phyloP scores from a whole-genome alignment of 2,888 invertebrate genomes.

The Drosophila paracracens region DNA sequence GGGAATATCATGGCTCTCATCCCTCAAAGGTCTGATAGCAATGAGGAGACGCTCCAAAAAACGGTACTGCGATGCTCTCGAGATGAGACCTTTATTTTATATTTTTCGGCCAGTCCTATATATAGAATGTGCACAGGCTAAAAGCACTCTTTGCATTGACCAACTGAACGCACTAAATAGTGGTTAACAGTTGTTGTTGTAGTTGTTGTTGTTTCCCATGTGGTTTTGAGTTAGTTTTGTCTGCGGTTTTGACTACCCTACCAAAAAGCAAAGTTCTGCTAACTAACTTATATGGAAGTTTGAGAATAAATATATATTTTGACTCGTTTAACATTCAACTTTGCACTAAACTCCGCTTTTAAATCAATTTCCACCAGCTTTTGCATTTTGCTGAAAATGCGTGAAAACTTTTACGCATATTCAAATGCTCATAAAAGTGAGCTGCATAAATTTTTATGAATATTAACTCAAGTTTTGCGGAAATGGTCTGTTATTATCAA shows the following conservation, averaged over 20 bases:
- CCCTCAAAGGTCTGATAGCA: slow-evolving; percentile 32
- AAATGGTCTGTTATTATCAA: neutral
- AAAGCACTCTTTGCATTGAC: slow-evolving; percentile 54
- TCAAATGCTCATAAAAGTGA: slow-evolving; percentile 4
- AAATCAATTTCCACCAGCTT: slow-evolving; percentile 4
- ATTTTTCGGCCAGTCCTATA: slow-evolving; percentile 26
- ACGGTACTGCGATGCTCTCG: slow-evolving; percentile 5
- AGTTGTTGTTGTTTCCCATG: slow-evolving; percentile 1
- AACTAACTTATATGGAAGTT: neutral
- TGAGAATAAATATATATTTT: neutral
- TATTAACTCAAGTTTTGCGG: neutral
- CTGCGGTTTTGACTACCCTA: slow-evolving; percentile 24
- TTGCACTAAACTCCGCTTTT: neutral
- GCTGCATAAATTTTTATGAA: slow-evolving; percentile 4
- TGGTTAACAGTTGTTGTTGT: slow-evolving; percentile 48
- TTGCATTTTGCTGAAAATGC: neutral
- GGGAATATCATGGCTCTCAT: slow-evolving; percentile 19
- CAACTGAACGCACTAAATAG: slow-evolving; percentile 49
- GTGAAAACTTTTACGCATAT: neutral
- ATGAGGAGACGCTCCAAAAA: neutral
- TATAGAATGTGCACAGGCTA: slow-evolving; percentile 29
- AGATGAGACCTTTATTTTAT: slow-evolving; percentile 29
- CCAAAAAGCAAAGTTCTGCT: neutral
- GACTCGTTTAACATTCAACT: neutral
- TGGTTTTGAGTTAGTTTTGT: slow-evolving; percentile 10